Percentiles rank a stretch among this genome's conserved stretches.
phyloP scores from a whole-genome alignment of 2,797 vertebrate genomes.

The Lycodopsis pacificus region DNA sequence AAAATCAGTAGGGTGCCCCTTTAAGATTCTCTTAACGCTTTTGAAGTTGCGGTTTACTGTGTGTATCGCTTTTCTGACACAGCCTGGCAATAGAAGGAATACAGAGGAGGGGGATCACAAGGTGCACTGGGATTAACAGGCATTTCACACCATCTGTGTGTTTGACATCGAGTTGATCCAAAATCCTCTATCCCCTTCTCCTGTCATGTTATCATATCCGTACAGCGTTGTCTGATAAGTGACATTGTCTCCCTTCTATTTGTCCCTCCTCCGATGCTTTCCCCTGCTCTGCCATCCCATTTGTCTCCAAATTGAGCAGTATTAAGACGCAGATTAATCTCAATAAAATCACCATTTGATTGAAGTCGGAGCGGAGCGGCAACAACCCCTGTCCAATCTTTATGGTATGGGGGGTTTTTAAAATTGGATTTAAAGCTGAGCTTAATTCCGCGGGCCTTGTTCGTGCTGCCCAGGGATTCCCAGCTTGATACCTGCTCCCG shows the following conservation, averaged over 20 bases:
- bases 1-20: not conserved
- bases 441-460: constrained; percentile 73
- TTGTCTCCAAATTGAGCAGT: constrained; percentile 53
- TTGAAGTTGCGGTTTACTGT: constrained; percentile 9
- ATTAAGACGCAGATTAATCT: constrained; percentile 62
- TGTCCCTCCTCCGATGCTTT: not conserved
- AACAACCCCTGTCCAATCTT: constrained; percentile 64
- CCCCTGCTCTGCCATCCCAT: constrained; percentile 37
- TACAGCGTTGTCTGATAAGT: constrained; percentile 18
- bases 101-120: constrained; percentile 6
- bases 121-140: constrained; percentile 47
- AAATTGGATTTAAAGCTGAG: constrained; percentile 73
- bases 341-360: constrained; percentile 67
- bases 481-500: constrained; percentile 67
- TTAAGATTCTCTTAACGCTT: constrained; percentile 13
- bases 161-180: constrained; percentile 32
- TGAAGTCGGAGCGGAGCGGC: constrained; percentile 34
- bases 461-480: constrained; percentile 69
- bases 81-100: not conserved
- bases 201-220: constrained; percentile 29
- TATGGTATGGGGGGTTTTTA: constrained; percentile 54
- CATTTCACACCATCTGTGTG: constrained; percentile 33
- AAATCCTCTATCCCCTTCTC: constrained; percentile 31
- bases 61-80: not conserved
- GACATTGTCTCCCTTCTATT: constrained; percentile 11